Percentiles rank a stretch among this genome's conserved stretches.
These are phyloP conservation scores for Chitala chitala DNA, from an alignment of 2,113 vertebrate genomes.

Conservation along the genomic window DNA sequence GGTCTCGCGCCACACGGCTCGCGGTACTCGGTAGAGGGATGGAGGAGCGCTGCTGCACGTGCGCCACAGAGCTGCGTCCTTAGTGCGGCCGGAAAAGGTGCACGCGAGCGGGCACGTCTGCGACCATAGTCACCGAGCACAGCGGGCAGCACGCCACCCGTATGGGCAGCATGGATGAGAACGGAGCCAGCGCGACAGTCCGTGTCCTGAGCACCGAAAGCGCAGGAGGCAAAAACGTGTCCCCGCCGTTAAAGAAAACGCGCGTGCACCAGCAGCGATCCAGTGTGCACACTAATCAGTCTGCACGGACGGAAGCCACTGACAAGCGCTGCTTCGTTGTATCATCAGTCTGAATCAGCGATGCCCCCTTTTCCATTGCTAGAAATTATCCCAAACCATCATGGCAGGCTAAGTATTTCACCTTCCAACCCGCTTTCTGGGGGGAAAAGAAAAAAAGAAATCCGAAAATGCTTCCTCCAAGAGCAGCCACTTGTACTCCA, in stretches of 20 bases:
- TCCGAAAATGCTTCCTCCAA: slow-evolving; percentile 11
- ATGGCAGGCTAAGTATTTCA: slow-evolving; percentile 2
- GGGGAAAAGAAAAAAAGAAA: slow-evolving; percentile 6
- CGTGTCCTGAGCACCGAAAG: background rate
- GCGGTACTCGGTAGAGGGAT: background rate
- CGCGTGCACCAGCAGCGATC: slow-evolving; percentile 28
- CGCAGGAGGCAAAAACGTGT: background rate
- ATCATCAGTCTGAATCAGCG: slow-evolving; percentile 47
- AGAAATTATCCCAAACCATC: slow-evolving; percentile 42
- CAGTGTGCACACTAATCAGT: slow-evolving; percentile 37
- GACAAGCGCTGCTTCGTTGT: slow-evolving; percentile 31
- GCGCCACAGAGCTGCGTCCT: slow-evolving; percentile 24
- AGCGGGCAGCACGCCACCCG: too few relatives aligned
- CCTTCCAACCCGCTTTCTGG: background rate
- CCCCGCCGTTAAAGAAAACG: background rate
- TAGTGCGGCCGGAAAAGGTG: slow-evolving; percentile 20
- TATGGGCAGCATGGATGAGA: slow-evolving; percentile 1
- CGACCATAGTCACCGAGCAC: slow-evolving; percentile 35
- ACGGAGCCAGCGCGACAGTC: background rate
- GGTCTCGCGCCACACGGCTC: slow-evolving; percentile 42
- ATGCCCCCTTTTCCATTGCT: slow-evolving; percentile 41
- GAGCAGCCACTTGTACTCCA: background rate
- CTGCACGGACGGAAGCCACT: slow-evolving; percentile 7
- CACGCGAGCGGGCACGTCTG: slow-evolving; percentile 7
- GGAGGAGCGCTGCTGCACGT: background rate